phyloP scores from a whole-genome alignment of 2,113 vertebrate genomes.

The Hystrix cristata region DNA sequence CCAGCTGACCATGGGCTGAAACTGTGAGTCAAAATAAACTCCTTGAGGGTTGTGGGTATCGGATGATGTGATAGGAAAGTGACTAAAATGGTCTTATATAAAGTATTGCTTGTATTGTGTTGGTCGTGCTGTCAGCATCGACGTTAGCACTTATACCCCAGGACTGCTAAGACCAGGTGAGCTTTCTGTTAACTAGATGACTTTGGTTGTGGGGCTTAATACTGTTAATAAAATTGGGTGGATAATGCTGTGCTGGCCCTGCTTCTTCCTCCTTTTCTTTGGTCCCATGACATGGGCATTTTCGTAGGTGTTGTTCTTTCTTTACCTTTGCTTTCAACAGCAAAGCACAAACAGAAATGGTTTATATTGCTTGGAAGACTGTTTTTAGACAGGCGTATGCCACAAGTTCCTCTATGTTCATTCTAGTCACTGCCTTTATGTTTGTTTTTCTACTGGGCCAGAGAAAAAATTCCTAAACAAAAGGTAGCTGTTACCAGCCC shows the following conservation, averaged over 20 bases:
- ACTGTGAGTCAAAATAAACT: background rate
- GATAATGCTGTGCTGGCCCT: background rate
- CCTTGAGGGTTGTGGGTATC: background rate
- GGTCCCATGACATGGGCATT: background rate
- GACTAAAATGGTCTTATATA: background rate
- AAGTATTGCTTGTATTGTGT: background rate
- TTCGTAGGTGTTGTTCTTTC: background rate
- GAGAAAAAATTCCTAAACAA: conserved; percentile 44
- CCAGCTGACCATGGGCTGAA: background rate
- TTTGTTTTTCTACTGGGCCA: conserved; percentile 38
- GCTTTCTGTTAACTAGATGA: conserved; percentile 41
- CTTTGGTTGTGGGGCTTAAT: background rate
- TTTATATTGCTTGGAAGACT: conserved; percentile 50
- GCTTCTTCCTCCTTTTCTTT: conserved; percentile 30
- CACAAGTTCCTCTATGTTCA: conserved; percentile 34
- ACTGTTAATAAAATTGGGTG: background rate
- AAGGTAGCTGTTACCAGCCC: conserved; percentile 31
- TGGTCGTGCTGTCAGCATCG: background rate
- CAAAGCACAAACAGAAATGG: background rate
- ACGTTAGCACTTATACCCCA: background rate
- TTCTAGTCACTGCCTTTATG: conserved; percentile 41
- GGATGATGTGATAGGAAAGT: background rate
- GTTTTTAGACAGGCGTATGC: conserved; percentile 28
- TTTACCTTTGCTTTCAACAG: conserved; percentile 47
- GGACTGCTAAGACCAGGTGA: background rate